phyloP scores from a whole-genome alignment of 2,797 vertebrate genomes.

The Chaenodraco wilsoni region DNA sequence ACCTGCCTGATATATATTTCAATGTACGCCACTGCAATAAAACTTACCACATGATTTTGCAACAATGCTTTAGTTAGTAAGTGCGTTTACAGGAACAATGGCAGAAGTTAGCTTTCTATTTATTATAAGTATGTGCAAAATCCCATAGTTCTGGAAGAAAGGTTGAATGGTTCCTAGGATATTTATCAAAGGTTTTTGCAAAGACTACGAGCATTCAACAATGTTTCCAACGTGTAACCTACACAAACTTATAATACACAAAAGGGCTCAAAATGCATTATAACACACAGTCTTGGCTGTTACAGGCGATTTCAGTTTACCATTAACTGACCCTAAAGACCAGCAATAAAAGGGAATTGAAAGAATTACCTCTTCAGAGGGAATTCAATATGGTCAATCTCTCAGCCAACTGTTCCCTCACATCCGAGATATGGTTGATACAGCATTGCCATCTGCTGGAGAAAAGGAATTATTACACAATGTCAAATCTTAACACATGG shows the following conservation, averaged over 20 bases:
- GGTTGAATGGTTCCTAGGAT: background rate
- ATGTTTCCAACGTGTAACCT: background rate
- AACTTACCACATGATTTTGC: conserved; percentile 24
- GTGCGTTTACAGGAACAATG: conserved; percentile 10
- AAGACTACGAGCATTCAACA: background rate
- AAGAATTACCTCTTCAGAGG: background rate
- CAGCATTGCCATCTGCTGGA: conserved; percentile 74
- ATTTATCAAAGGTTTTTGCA: background rate
- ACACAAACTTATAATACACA: background rate
- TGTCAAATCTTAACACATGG: background rate
- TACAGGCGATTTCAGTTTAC: background rate
- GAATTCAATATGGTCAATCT: conserved; percentile 3
- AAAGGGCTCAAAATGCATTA: background rate
- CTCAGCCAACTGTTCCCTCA: background rate
- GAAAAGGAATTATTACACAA: conserved; percentile 24
- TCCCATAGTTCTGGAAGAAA: background rate
- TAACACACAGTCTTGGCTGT: background rate
- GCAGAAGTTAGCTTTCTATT: background rate
- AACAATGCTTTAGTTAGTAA: conserved; percentile 20
- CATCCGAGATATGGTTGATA: conserved; percentile 25
- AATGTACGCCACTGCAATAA: conserved; percentile 8
- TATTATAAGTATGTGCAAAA: conserved; percentile 10
- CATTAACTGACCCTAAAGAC: background rate
- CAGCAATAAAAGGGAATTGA: background rate
- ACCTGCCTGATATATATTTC: conserved; percentile 36